Base-by-base conservation (phyloP, 2,113 vertebrate genomes). In the Canis aureus region DNA sequence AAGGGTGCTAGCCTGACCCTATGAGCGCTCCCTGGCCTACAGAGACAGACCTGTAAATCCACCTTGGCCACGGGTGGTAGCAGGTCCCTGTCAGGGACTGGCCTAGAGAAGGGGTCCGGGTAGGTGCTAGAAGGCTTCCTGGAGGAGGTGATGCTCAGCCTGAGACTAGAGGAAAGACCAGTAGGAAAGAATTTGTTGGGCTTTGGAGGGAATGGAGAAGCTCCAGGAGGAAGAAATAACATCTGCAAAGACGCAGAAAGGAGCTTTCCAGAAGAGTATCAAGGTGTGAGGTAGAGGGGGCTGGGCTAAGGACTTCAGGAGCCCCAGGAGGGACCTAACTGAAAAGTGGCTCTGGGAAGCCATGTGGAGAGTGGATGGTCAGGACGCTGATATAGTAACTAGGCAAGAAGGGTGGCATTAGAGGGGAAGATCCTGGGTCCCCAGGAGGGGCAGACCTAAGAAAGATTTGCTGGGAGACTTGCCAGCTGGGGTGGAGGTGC, bases 371-470 rank as follows among this genome's bases (percentile, higher is more conserved):
- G 23, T n/a, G 69, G 19, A 8, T 13, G 83, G 20, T 20, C 64
- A 8, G 73, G 35, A 79, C 4, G 53, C 51, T 23, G 32, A 1
- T 89, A 9, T 5, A 2, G 55, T 62, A 43, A 71, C 55, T 57
- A 25, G 29, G 67, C 22, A 62, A 51, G 84, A 81, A 81, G 73
- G 43, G 7, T 62, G 11, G 51, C 27, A n/a, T 67, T 4, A 11
- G 55, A 27, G 53, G 43, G 13, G 10, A 20, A 1, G 9, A 64
- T 4, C 64, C 11, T 3, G 66, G 51, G 53, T 25, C 35, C 66
- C 0, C 8, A 32, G 1, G 13, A 5, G 8, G n/a, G 16, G 22
- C 22, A 1, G 35, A 19, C 0, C 10, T 0, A 0, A 5, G 71
- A 69, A 25, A 79, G 27, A 22, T 25, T 43, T 8, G 32, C 76